Evolutionary conservation across 2,113 vertebrate species (phyloP).

Genomic region (Crotalus horridus): DNA sequence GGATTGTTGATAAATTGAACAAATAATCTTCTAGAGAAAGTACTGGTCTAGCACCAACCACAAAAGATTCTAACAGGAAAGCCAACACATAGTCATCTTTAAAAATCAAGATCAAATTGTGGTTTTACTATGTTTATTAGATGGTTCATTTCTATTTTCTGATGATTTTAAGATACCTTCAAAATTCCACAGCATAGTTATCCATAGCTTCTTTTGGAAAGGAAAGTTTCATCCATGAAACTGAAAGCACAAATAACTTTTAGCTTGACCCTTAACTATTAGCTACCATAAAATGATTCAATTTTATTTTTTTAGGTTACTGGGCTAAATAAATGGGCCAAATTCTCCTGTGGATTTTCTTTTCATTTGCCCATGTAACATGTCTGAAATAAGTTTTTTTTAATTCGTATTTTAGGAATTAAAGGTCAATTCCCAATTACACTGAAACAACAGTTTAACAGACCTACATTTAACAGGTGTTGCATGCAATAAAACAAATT

Average conservation of each 20-base stretch:
- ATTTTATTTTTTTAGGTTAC: not conserved
- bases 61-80: not conserved
- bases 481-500: not conserved
- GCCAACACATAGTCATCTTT: not conserved
- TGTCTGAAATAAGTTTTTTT: not conserved
- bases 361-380: accelerated
- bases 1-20: not conserved
- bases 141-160: not conserved
- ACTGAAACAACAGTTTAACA: not conserved
- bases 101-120: not conserved
- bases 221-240: not conserved
- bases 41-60: not conserved
- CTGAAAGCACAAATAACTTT: not conserved
- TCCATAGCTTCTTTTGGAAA: not conserved
- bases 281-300: conserved; percentile 7
- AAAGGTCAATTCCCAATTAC: not conserved
- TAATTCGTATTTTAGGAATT: not conserved
- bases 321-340: not conserved
- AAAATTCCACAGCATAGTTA: not conserved
- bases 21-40: not conserved
- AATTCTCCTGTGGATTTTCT: not conserved
- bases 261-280: not conserved
- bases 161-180: not conserved
- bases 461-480: not conserved
- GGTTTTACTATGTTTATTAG: not conserved